Conservation (phyloP, 2,797 vertebrate species). For the Pachyuromys duprasi region DNA sequence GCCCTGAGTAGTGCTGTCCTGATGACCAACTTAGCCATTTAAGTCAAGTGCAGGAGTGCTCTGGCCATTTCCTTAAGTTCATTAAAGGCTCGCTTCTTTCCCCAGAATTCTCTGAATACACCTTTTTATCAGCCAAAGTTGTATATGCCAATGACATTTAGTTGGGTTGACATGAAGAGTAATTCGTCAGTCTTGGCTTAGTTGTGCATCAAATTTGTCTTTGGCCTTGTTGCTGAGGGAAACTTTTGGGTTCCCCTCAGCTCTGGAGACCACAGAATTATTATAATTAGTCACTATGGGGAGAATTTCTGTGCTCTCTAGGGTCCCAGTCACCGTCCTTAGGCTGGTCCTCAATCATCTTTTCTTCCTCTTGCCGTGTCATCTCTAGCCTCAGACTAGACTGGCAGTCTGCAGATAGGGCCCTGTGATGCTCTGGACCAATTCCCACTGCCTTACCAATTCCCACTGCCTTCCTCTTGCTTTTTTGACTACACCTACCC, state of each 20-base stretch:
- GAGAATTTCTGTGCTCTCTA: neutral
- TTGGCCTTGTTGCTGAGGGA: constrained; percentile 18
- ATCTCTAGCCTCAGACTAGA: neutral
- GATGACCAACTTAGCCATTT: neutral
- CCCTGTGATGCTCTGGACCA: neutral
- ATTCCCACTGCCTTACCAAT: neutral
- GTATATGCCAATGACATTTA: neutral
- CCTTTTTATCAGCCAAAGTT: constrained; percentile 28
- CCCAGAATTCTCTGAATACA: neutral
- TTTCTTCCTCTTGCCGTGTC: neutral
- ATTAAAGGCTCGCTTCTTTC: neutral
- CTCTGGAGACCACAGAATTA: constrained; percentile 37
- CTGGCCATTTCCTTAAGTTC: neutral
- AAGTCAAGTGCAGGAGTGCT: neutral
- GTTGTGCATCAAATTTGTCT: neutral
- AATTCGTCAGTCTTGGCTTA: constrained; percentile 17
- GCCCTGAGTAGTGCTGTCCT: neutral
- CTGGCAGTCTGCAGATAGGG: neutral
- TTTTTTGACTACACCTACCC: neutral
- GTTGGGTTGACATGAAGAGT: constrained; percentile 9
- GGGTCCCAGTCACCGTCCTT: neutral
- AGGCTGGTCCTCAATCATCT: neutral
- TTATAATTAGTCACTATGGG: constrained; percentile 30
- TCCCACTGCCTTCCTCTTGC: neutral
- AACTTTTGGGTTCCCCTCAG: neutral